Evolutionary conservation across 2,888 invertebrate species (phyloP).

Genomic region (Sesia apiformis): DNA sequence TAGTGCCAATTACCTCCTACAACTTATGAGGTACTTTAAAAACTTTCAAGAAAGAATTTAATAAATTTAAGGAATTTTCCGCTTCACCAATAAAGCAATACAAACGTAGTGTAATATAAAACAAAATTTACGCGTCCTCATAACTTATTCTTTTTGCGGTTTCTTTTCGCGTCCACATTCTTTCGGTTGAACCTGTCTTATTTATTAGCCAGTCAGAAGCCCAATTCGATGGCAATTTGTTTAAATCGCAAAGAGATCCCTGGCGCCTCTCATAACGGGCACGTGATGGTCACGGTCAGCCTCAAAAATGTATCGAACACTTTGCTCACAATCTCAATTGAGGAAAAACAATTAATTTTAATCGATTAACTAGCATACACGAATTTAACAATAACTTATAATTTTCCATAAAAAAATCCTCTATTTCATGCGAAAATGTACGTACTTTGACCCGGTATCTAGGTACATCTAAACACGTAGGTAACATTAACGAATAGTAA

Average conservation of each 20-base stretch:
- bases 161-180: background rate
- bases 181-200: background rate
- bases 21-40: too few relatives aligned
- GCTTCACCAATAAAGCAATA: too few relatives aligned
- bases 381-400: background rate
- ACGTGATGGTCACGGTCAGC: background rate
- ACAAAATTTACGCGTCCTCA: too few relatives aligned
- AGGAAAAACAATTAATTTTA: background rate
- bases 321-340: background rate
- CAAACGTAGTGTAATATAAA: too few relatives aligned
- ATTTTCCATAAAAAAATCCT: too few relatives aligned
- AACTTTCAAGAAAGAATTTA: too few relatives aligned
- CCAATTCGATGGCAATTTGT: background rate
- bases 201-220: background rate
- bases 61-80: too few relatives aligned
- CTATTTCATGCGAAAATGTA: too few relatives aligned
- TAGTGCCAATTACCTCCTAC: too few relatives aligned
- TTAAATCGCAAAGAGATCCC: background rate
- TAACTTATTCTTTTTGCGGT: background rate
- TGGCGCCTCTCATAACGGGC: background rate
- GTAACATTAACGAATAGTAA: too few relatives aligned
- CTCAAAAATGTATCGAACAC: background rate
- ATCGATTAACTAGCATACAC: background rate
- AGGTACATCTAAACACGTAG: too few relatives aligned
- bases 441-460: too few relatives aligned